Evolutionary conservation across 2,113 vertebrate species (phyloP).

Genomic region (Lagenorhynchus albirostris): DNA sequence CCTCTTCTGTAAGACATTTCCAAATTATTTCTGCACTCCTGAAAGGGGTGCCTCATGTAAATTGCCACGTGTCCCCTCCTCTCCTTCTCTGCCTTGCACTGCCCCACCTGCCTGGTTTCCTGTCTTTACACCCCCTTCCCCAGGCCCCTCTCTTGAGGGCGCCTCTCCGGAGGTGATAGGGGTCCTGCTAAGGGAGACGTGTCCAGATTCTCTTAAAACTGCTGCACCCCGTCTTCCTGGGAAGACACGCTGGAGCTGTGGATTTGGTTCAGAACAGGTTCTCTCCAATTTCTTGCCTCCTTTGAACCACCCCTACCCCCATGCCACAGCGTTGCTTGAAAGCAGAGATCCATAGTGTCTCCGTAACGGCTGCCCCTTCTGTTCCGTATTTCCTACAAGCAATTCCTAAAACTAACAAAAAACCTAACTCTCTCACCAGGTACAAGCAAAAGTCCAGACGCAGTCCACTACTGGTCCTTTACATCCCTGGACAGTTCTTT

Average conservation of each 20-base stretch:
- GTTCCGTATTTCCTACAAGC: neutral
- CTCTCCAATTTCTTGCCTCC: neutral
- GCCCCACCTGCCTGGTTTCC: neutral
- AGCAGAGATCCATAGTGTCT: neutral
- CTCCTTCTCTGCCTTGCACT: neutral
- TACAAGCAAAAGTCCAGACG: neutral
- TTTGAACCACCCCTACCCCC: neutral
- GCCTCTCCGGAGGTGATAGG: neutral
- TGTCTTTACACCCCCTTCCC: neutral
- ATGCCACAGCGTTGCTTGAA: neutral
- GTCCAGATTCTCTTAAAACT: neutral
- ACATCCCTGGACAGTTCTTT: neutral
- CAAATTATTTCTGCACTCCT: neutral
- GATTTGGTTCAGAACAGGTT: neutral
- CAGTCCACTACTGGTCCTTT: neutral
- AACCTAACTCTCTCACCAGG: neutral
- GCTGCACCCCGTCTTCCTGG: neutral
- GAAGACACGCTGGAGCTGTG: neutral
- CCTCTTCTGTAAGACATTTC: neutral
- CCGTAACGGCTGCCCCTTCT: neutral
- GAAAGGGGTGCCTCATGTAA: neutral
- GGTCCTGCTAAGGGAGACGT: neutral
- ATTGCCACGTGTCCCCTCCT: accelerated
- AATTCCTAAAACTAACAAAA: neutral
- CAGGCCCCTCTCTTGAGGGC: neutral